Base-by-base conservation (phyloP, 2,797 vertebrate species). In the Calcarius lapponicus region DNA sequence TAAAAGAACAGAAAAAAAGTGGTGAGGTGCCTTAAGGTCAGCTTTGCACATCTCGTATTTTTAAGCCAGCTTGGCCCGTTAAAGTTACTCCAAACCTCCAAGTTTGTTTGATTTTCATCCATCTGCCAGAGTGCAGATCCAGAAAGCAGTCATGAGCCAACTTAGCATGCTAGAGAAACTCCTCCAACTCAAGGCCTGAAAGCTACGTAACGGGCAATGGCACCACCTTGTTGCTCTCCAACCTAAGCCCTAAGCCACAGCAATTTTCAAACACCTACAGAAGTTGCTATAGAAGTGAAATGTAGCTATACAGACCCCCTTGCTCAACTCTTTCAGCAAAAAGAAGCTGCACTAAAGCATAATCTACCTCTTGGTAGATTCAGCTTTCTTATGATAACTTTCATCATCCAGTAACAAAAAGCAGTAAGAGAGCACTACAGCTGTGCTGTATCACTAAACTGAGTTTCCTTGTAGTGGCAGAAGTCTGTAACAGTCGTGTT, bases 221-320 rank as follows among this genome's bases (percentile, higher is more conserved):
- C 13, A 75, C 9, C 24, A 32, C 57, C 32, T 38, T 29, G 19
- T 20, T 40, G 38, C 53, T 71, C 48, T 29, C 34, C 65, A 62
- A 22, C 74, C 43, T 57, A 7, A 56, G 16, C 51, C 54, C 40
- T 26, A 85, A 84, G 25, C 26, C 40, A 40, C 7, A 21, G 32
- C 29, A 85, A 25, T 28, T 71, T 48, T 61, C 34, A 36, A 78
- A 54, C 11, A 60, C 31, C 26, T 42, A 22, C 0, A 28, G 4
- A 58, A 43, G 51, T 19, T 12, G 15, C 22, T 45, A 22, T 0
- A 57, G 51, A 73, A 48, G 18, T 21, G 47, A 84, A 28, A 65
- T 0, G 0, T 13, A 81, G 15, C 54, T 28, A 21, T 7, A 50
- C 0, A 76, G 40, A 51, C 18, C 10, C 2, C 10, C 40, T 22